Conservation (phyloP, 2,113 vertebrate genomes). For the Columbina picui region DNA sequence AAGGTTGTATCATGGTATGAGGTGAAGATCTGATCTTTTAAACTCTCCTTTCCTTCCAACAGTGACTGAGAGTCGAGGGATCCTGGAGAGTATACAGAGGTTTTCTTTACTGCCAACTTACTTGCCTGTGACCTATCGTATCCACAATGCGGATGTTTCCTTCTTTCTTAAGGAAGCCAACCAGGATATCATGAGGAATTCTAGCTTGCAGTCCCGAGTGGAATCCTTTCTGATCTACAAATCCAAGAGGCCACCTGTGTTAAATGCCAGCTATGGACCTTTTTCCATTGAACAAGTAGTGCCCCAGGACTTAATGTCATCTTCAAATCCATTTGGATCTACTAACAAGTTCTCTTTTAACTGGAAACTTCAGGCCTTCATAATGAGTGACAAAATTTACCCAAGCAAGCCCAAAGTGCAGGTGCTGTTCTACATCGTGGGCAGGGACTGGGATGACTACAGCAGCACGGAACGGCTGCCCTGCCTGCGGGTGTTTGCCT, state of each 20-base stretch:
- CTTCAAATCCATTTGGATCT: slow-evolving; percentile 76
- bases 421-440: slow-evolving; percentile 87
- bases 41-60: slow-evolving; percentile 58
- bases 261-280: slow-evolving; percentile 85
- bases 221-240: slow-evolving; percentile 89
- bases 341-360: slow-evolving; percentile 79
- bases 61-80: slow-evolving; percentile 85
- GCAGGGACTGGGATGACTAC: slow-evolving; percentile 84
- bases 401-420: slow-evolving; percentile 83
- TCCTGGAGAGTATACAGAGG: slow-evolving; percentile 81
- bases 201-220: slow-evolving; percentile 87
- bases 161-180: slow-evolving; percentile 91
- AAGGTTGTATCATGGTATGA: background rate
- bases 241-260: slow-evolving; percentile 77
- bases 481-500: slow-evolving; percentile 87
- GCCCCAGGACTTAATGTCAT: slow-evolving; percentile 81
- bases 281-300: slow-evolving; percentile 79
- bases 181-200: slow-evolving; percentile 95
- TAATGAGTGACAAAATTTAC: slow-evolving; percentile 83
- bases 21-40: background rate
- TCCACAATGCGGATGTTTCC: slow-evolving; percentile 82
- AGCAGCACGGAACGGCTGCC: slow-evolving; percentile 78
- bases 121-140: slow-evolving; percentile 86
- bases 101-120: slow-evolving; percentile 85
- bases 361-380: slow-evolving; percentile 85